Evolutionary conservation across 2,113 vertebrate species (phyloP), one percentile per base, ranked within the genome.

Genomic region (Oreochromis tanganicae): DNA sequence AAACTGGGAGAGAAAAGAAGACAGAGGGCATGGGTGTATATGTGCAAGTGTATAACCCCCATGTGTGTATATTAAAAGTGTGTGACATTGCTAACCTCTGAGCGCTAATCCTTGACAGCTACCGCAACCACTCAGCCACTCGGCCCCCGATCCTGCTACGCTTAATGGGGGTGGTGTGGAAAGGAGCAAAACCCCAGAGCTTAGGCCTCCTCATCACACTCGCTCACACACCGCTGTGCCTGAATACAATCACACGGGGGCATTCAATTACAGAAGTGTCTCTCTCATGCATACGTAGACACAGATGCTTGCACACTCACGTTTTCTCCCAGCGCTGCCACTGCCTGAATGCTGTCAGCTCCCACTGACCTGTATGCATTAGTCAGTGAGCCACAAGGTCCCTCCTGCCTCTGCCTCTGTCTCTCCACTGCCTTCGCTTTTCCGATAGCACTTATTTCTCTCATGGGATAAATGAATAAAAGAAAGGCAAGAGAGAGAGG

Each of bases 281-380:
- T 93, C 63, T 85, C 73, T 86, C 41, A 86, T 83, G 71, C 85
- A 85, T 87, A 86, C 80, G 56, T 75, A 90, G 75, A 80, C 68
- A 82, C 83, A 87, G 52, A 91, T 56, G 27, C 66, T 73, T 29
- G n/a, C 36, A 88, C 78, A 24, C 83, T 85, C 59, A 46, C 57
- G 4, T 82, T 87, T 73, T 29, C 85, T 86, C 29, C 59, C 84
- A 84, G 54, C 32, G 10, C 34, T 66, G 61, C 82, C 14, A 36
- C 86, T 66, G 87, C 83, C 83, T 59, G 79, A 87, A 75, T 82
- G 55, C 88, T 89, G 88, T 91, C 85, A 84, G 84, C 68, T 89
- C 24, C 4, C 61, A 9, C 82, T 94, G 91, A 94, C 92, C 93
- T 88, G 90, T 86, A 61, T 92, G 84, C 92, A 92, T 92, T 87